These are phyloP conservation scores for Calidris pygmaea DNA, from an alignment of 2,113 vertebrate genomes.

Conservation along the genomic window DNA sequence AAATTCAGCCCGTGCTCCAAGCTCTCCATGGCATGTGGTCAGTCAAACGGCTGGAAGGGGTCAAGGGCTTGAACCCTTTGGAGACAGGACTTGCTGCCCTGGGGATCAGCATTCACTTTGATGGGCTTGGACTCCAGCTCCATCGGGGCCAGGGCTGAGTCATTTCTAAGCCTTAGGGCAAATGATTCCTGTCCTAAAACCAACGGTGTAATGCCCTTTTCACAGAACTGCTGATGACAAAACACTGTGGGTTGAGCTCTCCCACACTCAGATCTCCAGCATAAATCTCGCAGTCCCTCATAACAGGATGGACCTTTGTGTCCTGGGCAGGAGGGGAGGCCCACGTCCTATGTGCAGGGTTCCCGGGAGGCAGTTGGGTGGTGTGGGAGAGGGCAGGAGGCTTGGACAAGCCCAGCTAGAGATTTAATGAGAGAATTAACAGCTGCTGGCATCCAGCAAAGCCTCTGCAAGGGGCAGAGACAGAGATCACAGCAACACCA, in stretches of 20 bases:
- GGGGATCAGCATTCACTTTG: not conserved
- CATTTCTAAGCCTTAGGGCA: not conserved
- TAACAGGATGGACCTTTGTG: not conserved
- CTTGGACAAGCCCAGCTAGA: not conserved
- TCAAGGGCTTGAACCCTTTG: not conserved
- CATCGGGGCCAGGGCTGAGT: not conserved
- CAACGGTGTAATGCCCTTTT: not conserved
- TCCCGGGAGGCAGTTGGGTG: not conserved
- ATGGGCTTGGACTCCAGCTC: not conserved
- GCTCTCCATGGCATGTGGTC: not conserved
- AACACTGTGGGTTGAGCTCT: not conserved
- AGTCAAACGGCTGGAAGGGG: not conserved
- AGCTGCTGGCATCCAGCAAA: not conserved
- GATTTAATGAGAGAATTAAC: not conserved
- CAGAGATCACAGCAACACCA: not conserved
- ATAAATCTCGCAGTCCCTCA: not conserved
- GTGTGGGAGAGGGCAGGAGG: not conserved
- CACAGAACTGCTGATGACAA: not conserved
- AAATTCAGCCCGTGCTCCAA: not conserved
- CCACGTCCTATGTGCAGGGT: accelerated
- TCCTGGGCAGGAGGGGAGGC: not conserved
- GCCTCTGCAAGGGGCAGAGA: not conserved
- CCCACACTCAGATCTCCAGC: not conserved
- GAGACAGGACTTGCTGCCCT: not conserved
- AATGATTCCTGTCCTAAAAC: not conserved